A percentile compares a stretch with the other conserved stretches of the same genome.
phyloP scores from a whole-genome alignment of 2,113 vertebrate species.

The Platysternon megacephalum region DNA sequence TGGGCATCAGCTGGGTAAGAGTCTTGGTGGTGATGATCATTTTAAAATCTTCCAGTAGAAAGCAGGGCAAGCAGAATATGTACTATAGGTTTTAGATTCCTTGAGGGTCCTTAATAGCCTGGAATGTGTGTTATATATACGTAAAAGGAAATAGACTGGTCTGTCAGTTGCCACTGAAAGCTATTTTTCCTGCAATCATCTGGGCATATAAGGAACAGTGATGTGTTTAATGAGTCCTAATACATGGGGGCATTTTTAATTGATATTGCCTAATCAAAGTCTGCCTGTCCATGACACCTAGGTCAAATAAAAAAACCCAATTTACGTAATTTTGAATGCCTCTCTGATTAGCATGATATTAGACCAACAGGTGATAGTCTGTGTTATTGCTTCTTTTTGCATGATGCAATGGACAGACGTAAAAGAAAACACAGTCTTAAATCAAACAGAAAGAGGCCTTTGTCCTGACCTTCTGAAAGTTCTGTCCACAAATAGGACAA shows the following conservation, averaged over 20 bases:
- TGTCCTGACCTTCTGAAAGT: background rate
- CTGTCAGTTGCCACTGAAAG: background rate
- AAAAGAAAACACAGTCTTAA: background rate
- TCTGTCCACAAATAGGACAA: background rate
- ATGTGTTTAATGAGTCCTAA: background rate
- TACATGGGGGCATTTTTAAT: background rate
- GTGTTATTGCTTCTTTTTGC: background rate
- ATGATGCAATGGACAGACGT: too few species aligned
- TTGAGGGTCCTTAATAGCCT: background rate
- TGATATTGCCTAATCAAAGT: background rate
- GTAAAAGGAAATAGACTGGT: background rate
- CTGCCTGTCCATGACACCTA: background rate
- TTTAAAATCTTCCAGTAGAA: background rate
- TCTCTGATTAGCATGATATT: background rate
- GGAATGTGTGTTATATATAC: background rate
- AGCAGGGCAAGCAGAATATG: background rate
- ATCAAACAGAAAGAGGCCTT: background rate
- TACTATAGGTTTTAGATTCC: background rate
- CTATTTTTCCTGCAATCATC: background rate
- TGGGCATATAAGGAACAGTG: background rate
- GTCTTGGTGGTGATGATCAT: background rate
- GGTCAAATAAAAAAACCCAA: background rate
- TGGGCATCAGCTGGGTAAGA: background rate
- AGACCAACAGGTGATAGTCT: fast-evolving
- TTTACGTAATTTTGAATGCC: background rate